A percentile compares a stretch with the other conserved stretches of the same genome.
These are phyloP conservation scores for Apodemus sylvaticus DNA, from an alignment of 2,113 vertebrate genomes.

Conservation along the genomic window DNA sequence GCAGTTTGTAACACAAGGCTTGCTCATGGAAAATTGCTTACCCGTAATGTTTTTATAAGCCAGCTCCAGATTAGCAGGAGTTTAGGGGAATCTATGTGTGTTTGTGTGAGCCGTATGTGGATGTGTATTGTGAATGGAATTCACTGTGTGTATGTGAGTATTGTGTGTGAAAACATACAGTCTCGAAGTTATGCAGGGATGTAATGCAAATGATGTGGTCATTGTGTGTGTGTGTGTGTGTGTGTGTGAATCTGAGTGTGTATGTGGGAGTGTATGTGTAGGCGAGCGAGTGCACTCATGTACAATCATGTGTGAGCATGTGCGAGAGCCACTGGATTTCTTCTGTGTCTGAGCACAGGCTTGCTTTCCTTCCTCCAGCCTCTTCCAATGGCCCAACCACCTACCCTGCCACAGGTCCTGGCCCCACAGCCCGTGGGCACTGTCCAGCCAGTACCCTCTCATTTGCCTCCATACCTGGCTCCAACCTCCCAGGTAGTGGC, in stretches of 20 bases:
- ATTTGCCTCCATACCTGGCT: constrained; percentile 83
- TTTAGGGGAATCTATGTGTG: neutral
- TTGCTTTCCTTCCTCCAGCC: constrained; percentile 56
- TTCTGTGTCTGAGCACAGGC: neutral
- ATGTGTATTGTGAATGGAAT: neutral
- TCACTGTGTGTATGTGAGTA: neutral
- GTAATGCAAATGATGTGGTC: neutral
- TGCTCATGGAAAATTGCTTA: neutral
- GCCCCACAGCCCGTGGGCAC: constrained; percentile 83
- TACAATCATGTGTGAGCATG: neutral
- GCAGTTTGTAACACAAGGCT: neutral
- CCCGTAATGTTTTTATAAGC: neutral
- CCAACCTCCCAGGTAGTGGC: constrained; percentile 84
- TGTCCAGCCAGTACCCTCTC: constrained; percentile 80
- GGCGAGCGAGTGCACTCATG: fast-evolving
- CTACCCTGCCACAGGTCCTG: constrained; percentile 86
- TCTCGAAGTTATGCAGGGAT: neutral
- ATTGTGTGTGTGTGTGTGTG: too few species aligned
- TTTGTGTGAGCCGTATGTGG: neutral
- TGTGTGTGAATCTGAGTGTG: neutral
- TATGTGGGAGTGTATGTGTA: neutral
- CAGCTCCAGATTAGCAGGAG: neutral
- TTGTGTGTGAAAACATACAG: neutral
- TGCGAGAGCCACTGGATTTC: neutral
- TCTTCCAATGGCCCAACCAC: constrained; percentile 81